These are phyloP conservation scores for crab-eating macaque (Macaca fascicularis) DNA, from an alignment of 2,113 vertebrate species.

Conservation along the genomic window T2T-MFA8v1.1 NC_088389.1:67063001-67063500, in stretches of 20 bases:
- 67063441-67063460: not conserved
- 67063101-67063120: not conserved
- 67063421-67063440: not conserved
- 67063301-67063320: not conserved
- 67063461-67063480: not conserved
- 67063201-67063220: not conserved
- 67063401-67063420: not conserved
- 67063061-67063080: not conserved
- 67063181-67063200: not conserved
- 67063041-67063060: not conserved
- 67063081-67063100: not conserved
- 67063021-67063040: not conserved
- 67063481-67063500: not conserved
- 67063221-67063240: not conserved
- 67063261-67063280: not conserved
- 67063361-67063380: not conserved
- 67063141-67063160: constrained; percentile 13
- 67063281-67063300: not conserved
- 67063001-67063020: not conserved
- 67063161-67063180: not conserved
- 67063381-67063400: not conserved
- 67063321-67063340: not conserved
- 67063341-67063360: not conserved
- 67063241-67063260: not conserved
- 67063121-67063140: not conserved